Base-by-base conservation (phyloP, 2,113 vertebrate species). In the Sorex fumeus region DNA sequence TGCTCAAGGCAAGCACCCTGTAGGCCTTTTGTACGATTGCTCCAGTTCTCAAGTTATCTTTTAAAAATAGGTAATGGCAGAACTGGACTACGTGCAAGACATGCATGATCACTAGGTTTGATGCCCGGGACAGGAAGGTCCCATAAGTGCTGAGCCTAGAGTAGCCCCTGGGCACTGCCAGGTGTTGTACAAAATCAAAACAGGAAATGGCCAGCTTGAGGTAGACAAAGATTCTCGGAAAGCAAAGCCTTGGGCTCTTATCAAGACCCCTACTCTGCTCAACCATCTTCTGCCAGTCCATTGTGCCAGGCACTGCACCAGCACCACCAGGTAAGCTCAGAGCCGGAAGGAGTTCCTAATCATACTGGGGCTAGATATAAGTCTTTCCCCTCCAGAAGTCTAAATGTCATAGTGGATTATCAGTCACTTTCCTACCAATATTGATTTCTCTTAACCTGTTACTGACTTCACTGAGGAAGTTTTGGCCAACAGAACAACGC, bases 401-500 rank as follows among this genome's bases (percentile, higher is more conserved):
- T 88, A 66, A 16, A 83, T 86, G 78, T 70, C 47, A 85, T 34
- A n/a, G 74, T 83, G 75, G 74, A 60, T 79, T 76, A 80, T 80
- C 53, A 91, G 62, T 11, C 66, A 89, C 81, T 72, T 88, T 91
- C 32, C 77, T 64, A 45, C 19, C 64, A 50, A 36, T 11, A 47
- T 16, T 85, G 62, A 92, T 80, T 71, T 84, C 72, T 25, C 47
- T 13, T 62, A 76, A 82, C 25, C 30, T 0, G 1, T 66, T 15
- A 79, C 28, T 64, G 91, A 43, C 40, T 72, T n/a, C 78, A 87
- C 10, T 88, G 47, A 85, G 45, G n/a, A 83, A 13, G 66, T 69
- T 64, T 79, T 32, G 50, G 85, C 32, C 84, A 71, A 94, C 6
- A 4, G 34, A 88, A 84, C 40, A 69, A 50, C 34, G 70, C 25